A percentile compares a stretch with the other conserved stretches of the same genome.
phyloP scores from a whole-genome alignment of 2,888 invertebrate genomes.

The Opisthograptis luteolata region DNA sequence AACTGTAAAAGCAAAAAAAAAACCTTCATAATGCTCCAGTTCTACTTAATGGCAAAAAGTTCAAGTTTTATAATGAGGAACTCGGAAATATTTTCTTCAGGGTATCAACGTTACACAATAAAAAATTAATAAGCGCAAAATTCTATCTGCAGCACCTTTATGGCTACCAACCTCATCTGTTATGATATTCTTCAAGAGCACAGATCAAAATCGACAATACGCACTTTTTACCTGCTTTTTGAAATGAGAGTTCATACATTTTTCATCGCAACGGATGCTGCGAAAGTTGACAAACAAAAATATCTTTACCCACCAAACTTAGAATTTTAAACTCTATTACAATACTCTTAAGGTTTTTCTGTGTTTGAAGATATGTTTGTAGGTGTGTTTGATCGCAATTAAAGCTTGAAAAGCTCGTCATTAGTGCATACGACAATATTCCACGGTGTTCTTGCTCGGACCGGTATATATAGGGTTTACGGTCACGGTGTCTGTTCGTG shows the following conservation, averaged over 20 bases:
- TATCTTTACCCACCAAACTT: constrained; percentile 7
- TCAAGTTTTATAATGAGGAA: too few species aligned
- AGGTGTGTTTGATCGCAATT: constrained; percentile 76
- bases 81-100: neutral
- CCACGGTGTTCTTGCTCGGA: constrained; percentile 76
- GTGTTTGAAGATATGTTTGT: constrained; percentile 46
- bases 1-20: too few species aligned
- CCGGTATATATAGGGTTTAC: constrained; percentile 22
- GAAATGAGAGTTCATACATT: constrained; percentile 78
- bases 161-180: constrained; percentile 47
- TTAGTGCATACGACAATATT: constrained; percentile 81
- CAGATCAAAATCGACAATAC: constrained; percentile 74
- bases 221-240: constrained; percentile 62
- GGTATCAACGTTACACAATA: constrained; percentile 5
- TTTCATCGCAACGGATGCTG: constrained; percentile 71
- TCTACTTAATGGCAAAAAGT: too few species aligned
- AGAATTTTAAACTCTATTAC: constrained; percentile 37
- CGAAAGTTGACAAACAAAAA: constrained; percentile 52
- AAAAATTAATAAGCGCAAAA: constrained; percentile 28
- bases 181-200: constrained; percentile 71
- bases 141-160: constrained; percentile 29
- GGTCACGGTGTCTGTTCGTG: constrained; percentile 42
- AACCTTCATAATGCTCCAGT: too few species aligned
- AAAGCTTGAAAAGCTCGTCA: constrained; percentile 80
- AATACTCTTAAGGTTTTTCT: constrained; percentile 20